Base-by-base conservation (phyloP, 2,888 invertebrate genomes). In the Acanthosepion pharaonis region DNA sequence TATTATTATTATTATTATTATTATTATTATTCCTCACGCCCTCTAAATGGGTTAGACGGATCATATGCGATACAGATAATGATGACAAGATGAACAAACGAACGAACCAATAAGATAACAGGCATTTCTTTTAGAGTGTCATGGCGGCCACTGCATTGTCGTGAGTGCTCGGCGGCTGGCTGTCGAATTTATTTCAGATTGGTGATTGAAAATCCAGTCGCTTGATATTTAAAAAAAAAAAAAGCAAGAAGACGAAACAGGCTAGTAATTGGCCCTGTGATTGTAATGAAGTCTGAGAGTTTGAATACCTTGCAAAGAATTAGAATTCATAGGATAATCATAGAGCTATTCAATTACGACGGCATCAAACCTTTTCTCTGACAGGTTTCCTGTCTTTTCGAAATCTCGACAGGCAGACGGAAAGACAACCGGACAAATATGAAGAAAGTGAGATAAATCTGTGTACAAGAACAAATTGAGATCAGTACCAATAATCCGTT, bases 291-390 rank as follows among this genome's bases (percentile, higher is more conserved):
- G n/a, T 8, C 78, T 78, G 78, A 78, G 78, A n/a, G 78, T 78
- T 78, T 78, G 78, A 78, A 78, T 78, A n/a, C 78, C 78, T 9
- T 1, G n/a, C n/a, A n/a, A n/a, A 78, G 78, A 78, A 78, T 78
- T 78, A n/a, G 78, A 78, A 78, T 78, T 78, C 78, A 78, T 20
- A 78, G 78, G 78, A 78, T 78, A 78, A 78, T n/a, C 78, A n/a
- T n/a, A 4, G 2, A n/a, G 28, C n/a, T n/a, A n/a, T 9, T 78
- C n/a, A 78, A 78, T 78, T n/a, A 78, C 28, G 11, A 11, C 6
- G 28, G 9, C 78, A 78, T 78, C n/a, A 18, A 28, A 8, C 78
- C 28, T 28, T 78, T n/a, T 78, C 28, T 78, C 8, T 78, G 78
- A 78, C 78, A 78, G 78, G 15, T 9, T 3, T 28, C n/a, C 1